Conservation (phyloP, 2,797 vertebrate species). For the Clarias pachynema region DNA sequence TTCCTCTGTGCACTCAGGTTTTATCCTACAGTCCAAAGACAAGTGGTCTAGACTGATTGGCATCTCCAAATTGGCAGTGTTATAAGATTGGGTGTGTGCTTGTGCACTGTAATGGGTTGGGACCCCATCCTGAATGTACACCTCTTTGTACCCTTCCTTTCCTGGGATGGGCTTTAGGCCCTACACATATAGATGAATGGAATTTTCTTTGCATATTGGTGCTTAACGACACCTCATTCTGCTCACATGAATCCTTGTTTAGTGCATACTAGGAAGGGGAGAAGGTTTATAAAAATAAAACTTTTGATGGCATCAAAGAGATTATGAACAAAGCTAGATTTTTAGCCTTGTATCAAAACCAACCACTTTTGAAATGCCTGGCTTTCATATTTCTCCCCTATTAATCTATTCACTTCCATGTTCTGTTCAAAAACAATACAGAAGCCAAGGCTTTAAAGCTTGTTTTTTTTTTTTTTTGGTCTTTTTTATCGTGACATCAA, state of each 20-base stretch:
- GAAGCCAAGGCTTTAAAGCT: constrained; percentile 55
- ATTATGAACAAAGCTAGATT: constrained; percentile 56
- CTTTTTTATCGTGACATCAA: constrained; percentile 53
- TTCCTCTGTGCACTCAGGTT: too few relatives aligned
- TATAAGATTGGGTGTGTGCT: too few relatives aligned
- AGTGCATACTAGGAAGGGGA: constrained; percentile 30
- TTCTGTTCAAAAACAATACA: constrained; percentile 56
- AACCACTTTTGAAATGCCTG: constrained; percentile 50
- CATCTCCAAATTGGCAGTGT: too few relatives aligned
- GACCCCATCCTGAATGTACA: too few relatives aligned
- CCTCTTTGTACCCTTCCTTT: too few relatives aligned
- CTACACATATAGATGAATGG: too few relatives aligned
- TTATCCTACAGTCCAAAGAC: too few relatives aligned
- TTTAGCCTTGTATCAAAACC: constrained; percentile 50
- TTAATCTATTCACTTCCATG: constrained; percentile 59
- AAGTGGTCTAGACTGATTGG: too few relatives aligned
- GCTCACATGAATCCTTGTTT: constrained; percentile 26
- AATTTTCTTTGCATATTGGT: neutral
- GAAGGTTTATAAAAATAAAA: constrained; percentile 33
- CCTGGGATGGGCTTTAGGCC: too few relatives aligned
- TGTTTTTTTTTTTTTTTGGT: constrained; percentile 25
- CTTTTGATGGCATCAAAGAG: constrained; percentile 54
- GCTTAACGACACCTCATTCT: neutral
- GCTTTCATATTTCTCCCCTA: constrained; percentile 58
- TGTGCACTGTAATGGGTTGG: too few relatives aligned